phyloP scores from a whole-genome alignment of 2,113 vertebrate species.

The Cacatua alba region DNA sequence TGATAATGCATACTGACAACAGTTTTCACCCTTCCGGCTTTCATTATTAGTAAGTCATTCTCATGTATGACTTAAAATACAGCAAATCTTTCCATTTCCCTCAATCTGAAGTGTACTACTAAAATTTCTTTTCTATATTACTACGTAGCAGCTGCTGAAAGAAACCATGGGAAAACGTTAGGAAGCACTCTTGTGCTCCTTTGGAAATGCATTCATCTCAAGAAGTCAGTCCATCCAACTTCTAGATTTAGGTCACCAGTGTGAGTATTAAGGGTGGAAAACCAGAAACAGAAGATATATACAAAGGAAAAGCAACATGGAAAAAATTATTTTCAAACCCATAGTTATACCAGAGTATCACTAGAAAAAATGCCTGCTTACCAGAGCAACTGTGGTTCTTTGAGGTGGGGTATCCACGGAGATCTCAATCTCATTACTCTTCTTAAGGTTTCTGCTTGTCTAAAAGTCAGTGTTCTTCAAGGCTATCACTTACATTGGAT shows the following conservation, averaged over 20 bases:
- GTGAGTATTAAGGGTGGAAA: neutral
- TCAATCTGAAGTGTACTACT: neutral
- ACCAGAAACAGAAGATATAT: neutral
- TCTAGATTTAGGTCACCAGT: neutral
- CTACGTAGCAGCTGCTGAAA: neutral
- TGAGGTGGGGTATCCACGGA: neutral
- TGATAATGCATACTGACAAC: fast-evolving
- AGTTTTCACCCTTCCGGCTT: neutral
- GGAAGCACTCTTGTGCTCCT: neutral
- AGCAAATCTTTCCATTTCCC: neutral
- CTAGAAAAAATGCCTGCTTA: neutral
- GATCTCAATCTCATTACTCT: neutral
- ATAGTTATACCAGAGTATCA: neutral
- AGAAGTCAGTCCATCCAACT: neutral
- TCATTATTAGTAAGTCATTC: neutral
- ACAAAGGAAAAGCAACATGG: neutral
- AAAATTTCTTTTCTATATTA: neutral
- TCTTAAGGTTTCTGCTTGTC: neutral
- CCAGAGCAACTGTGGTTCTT: neutral
- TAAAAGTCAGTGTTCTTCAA: neutral
- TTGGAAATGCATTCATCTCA: neutral
- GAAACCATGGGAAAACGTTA: neutral
- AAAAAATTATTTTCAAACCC: neutral
- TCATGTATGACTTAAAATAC: neutral
- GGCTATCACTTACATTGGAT: neutral